These are phyloP conservation scores for Trichoplusia ni DNA, from an alignment of 1,140 invertebrate genomes.

Conservation along the genomic window DNA sequence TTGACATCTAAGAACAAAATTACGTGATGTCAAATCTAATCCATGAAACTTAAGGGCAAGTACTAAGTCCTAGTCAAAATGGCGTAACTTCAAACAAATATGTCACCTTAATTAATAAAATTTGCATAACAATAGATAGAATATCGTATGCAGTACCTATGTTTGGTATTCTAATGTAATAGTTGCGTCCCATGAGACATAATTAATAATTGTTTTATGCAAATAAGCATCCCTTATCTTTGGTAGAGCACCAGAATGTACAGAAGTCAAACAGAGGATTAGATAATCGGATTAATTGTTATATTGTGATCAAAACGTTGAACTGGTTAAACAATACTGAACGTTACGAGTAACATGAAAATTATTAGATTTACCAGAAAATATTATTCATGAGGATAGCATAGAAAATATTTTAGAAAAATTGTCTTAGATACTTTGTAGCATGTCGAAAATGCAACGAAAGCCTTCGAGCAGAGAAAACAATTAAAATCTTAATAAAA, in stretches of 20 bases:
- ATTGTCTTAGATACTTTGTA: no score
- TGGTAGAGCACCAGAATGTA: constrained; percentile 41
- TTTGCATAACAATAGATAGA: constrained; percentile 36
- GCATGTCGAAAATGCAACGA: no score
- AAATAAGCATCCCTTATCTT: constrained; percentile 51
- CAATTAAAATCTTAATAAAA: no score
- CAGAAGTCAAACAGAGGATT: constrained; percentile 34
- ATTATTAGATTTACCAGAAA: no score
- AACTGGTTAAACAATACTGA: background rate
- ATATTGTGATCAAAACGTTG: constrained; percentile 26
- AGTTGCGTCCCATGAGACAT: constrained; percentile 39
- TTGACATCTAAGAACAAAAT: no score
- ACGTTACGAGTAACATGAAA: no score
- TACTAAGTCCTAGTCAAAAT: background rate
- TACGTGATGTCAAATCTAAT: no score
- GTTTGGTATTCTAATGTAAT: constrained; percentile 35
- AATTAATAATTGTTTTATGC: constrained; percentile 65
- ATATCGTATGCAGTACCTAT: constrained; percentile 31
- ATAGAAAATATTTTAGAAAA: no score
- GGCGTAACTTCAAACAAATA: constrained; percentile 1
- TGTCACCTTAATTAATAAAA: constrained; percentile 24
- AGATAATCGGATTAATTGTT: constrained; percentile 34
- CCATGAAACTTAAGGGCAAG: no score
- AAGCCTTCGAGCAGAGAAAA: no score
- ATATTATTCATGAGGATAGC: no score